These are phyloP conservation scores for Cossypha polioptera DNA, from an alignment of 2,797 vertebrate genomes.

Conservation along the genomic window DNA sequence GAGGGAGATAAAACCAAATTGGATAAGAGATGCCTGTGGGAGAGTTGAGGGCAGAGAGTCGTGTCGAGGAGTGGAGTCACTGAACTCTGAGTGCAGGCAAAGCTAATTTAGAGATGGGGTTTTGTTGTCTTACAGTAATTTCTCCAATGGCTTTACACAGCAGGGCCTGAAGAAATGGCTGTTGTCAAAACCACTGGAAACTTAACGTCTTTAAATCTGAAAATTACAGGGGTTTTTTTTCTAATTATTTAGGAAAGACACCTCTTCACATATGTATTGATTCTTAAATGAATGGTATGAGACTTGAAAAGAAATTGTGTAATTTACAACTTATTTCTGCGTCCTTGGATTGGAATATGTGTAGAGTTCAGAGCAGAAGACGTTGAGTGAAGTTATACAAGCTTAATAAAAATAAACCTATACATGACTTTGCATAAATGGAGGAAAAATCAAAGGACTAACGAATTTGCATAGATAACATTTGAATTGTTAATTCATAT, in stretches of 20 bases:
- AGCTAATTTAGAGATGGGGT: neutral
- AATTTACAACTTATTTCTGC: neutral
- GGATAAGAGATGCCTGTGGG: neutral
- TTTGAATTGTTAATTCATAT: slow-evolving; percentile 76
- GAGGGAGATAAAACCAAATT: neutral
- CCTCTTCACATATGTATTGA: neutral
- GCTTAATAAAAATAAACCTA: slow-evolving; percentile 60
- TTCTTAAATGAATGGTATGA: neutral
- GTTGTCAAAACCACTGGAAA: neutral
- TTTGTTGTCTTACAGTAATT: neutral
- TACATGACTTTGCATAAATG: slow-evolving; percentile 56
- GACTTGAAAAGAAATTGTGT: slow-evolving; percentile 34
- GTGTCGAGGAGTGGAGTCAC: neutral
- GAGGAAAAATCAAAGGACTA: slow-evolving; percentile 51
- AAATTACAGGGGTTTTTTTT: neutral
- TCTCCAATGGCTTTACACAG: neutral
- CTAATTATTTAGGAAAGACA: neutral
- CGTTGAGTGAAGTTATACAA: slow-evolving; percentile 22
- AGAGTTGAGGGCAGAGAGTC: neutral
- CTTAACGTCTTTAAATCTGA: neutral
- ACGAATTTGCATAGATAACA: slow-evolving; percentile 65
- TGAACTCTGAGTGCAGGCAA: neutral
- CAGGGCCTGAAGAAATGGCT: neutral
- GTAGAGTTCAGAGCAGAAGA: slow-evolving; percentile 19
- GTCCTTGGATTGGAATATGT: slow-evolving; percentile 12